phyloP scores from a whole-genome alignment of 2,888 invertebrate species.

The Volucella bombylans region DNA sequence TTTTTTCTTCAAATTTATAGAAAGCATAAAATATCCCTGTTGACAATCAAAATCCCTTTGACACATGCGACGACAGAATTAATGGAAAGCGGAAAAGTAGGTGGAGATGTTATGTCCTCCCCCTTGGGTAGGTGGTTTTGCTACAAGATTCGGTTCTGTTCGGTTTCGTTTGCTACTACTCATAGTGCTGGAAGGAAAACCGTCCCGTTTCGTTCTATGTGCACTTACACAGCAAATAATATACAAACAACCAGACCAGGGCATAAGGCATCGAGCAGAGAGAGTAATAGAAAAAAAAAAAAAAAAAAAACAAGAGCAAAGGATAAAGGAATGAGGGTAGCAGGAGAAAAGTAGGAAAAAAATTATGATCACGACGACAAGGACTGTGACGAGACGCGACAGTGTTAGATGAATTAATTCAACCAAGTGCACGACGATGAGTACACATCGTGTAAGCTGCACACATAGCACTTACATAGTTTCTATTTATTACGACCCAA shows the following conservation, averaged over 20 bases:
- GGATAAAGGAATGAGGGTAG: conserved; percentile 23
- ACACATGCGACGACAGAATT: conserved; percentile 73
- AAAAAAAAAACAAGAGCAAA: conserved; percentile 25
- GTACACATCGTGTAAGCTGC: conserved; percentile 52
- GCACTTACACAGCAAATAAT: conserved; percentile 62
- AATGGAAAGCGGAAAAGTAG: conserved; percentile 73
- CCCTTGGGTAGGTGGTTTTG: background rate
- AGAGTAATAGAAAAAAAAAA: conserved; percentile 12
- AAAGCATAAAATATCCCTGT: conserved; percentile 68
- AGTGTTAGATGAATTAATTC: conserved; percentile 74
- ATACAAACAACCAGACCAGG: conserved; percentile 40
- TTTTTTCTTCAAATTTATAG: conserved; percentile 65
- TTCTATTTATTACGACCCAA: conserved; percentile 66
- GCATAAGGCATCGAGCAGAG: conserved; percentile 18
- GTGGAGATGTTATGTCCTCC: conserved; percentile 64
- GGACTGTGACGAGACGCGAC: conserved; percentile 74
- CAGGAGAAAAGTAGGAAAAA: conserved; percentile 31
- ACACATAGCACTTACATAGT: conserved; percentile 69
- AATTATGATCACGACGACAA: conserved; percentile 67
- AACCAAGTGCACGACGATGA: conserved; percentile 72
- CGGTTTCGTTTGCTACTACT: too few relatives aligned
- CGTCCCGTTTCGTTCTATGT: conserved; percentile 30
- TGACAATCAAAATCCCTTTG: conserved; percentile 74
- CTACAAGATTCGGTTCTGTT: too few relatives aligned
- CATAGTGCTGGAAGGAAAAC: conserved; percentile 3